phyloP scores from a whole-genome alignment of 2,888 invertebrate species.

The Eristalinus aeneus region DNA sequence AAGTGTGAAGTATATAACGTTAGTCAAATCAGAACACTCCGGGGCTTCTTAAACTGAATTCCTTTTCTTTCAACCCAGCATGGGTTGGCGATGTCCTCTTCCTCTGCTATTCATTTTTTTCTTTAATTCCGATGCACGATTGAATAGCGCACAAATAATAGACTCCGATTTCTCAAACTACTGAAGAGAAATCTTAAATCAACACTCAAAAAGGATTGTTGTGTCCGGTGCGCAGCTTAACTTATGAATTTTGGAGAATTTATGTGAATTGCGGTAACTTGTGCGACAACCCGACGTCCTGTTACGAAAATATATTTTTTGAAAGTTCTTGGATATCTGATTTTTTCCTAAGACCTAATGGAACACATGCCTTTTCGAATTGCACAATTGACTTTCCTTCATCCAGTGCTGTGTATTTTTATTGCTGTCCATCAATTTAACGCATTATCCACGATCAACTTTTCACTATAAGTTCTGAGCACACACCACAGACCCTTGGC shows the following conservation, averaged over 20 bases:
- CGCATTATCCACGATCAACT: conserved; percentile 36
- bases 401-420: neutral
- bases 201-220: neutral
- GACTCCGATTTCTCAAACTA: neutral
- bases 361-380: neutral
- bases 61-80: conserved; percentile 25
- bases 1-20: too few relatives aligned
- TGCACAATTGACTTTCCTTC: neutral
- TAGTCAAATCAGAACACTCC: too few relatives aligned
- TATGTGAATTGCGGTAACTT: neutral
- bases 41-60: too few relatives aligned
- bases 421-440: neutral
- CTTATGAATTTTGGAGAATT: conserved; percentile 2
- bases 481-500: neutral
- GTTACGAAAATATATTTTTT: neutral
- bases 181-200: conserved; percentile 31
- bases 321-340: neutral
- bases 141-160: neutral
- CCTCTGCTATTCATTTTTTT: conserved; percentile 10
- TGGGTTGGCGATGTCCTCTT: conserved; percentile 34
- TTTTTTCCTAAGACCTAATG: neutral
- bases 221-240: neutral
- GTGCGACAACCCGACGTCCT: neutral
- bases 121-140: neutral
- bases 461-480: conserved; percentile 16